phyloP scores from a whole-genome alignment of 2,888 invertebrate species.

The Plebejus melissa region DNA sequence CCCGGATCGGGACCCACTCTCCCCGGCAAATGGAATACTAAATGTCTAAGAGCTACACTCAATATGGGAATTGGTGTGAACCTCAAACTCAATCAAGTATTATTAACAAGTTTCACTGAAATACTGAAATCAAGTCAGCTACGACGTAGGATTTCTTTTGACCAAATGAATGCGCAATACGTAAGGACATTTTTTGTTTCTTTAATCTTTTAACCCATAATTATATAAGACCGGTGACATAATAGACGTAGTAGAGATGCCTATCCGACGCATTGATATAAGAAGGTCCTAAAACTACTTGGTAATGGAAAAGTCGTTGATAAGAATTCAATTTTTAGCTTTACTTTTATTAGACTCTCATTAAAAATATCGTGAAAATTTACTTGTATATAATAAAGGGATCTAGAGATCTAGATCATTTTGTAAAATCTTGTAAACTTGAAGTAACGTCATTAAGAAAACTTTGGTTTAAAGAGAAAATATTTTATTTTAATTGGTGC shows the following conservation, averaged over 20 bases:
- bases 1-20: not conserved
- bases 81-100: not conserved
- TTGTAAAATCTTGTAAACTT: not conserved
- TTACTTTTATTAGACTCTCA: not conserved
- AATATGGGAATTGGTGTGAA: not conserved
- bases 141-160: not conserved
- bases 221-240: too few relatives aligned
- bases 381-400: not conserved
- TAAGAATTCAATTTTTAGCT: not conserved
- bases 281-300: not conserved
- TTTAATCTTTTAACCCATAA: too few relatives aligned
- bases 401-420: not conserved
- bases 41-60: slow-evolving; percentile 15
- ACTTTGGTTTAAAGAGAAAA: slow-evolving; percentile 26
- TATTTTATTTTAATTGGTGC: slow-evolving; percentile 27
- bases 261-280: not conserved
- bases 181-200: too few relatives aligned
- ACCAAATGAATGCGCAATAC: too few relatives aligned
- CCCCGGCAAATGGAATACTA: slow-evolving; percentile 20
- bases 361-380: not conserved
- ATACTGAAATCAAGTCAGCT: not conserved
- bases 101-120: not conserved
- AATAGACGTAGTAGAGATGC: not conserved
- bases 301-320: not conserved
- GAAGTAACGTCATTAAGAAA: slow-evolving; percentile 7